These are phyloP conservation scores for Gulo gulo DNA, from an alignment of 2,113 vertebrate genomes.

Conservation along the genomic window DNA sequence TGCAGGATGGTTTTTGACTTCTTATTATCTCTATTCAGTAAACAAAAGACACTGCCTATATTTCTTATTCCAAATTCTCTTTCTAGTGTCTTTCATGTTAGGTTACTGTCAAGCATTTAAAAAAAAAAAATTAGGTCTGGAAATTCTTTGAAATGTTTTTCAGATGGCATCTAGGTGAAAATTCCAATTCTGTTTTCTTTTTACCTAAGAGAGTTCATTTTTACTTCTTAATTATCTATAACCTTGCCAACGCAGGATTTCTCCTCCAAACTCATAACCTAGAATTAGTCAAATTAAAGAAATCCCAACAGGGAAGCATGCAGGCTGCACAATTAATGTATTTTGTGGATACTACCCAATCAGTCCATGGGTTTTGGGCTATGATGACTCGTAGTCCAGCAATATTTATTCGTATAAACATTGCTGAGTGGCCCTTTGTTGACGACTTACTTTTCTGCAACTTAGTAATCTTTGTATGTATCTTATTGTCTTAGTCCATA, in stretches of 20 bases:
- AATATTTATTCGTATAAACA: background rate
- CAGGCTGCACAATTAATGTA: background rate
- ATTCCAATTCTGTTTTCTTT: background rate
- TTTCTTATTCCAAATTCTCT: background rate
- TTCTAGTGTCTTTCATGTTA: background rate
- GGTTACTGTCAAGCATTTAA: background rate
- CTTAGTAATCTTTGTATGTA: background rate
- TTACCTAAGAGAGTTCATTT: background rate
- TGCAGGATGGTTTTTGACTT: background rate
- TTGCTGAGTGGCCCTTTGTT: background rate
- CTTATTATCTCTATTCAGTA: background rate
- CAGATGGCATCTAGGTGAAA: background rate
- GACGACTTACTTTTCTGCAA: background rate
- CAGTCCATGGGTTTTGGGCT: background rate
- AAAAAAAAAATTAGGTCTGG: background rate
- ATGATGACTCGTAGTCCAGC: background rate
- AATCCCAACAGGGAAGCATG: background rate
- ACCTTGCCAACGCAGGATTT: background rate
- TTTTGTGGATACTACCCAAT: background rate
- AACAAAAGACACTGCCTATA: background rate
- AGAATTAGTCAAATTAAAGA: background rate
- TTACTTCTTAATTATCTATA: background rate
- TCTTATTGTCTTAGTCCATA: background rate
- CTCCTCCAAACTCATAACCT: background rate
- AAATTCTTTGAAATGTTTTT: background rate